Evolutionary conservation across 1,140 invertebrate genomes (phyloP).

Genomic region (Yoshiicerus persimilis): DNA sequence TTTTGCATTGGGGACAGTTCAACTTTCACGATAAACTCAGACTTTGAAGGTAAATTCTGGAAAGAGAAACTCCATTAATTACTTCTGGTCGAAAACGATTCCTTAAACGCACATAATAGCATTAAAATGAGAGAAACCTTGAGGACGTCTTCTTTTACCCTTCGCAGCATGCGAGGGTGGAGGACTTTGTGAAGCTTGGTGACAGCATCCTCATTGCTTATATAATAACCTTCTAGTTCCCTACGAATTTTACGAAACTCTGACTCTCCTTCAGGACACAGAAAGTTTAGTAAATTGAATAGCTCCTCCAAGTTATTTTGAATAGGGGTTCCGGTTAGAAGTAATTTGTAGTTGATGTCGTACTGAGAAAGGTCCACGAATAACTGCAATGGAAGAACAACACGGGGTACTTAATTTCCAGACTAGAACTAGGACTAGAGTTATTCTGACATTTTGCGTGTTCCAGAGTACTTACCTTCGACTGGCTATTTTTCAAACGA

Average conservation of each 20-base stretch:
- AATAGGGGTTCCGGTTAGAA: conserved; percentile 96
- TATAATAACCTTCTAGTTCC: conserved; percentile 87
- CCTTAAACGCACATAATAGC: background rate
- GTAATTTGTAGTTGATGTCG: conserved; percentile 92
- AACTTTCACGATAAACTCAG: conserved; percentile 98
- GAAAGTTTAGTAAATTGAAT: conserved; percentile 98
- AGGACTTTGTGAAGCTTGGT: conserved; percentile 97
- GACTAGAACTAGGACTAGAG: too few relatives aligned
- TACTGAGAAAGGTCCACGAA: conserved; percentile 92
- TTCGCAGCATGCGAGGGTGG: conserved; percentile 97
- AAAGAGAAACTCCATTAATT: background rate
- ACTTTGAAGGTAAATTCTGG: conserved; percentile 85
- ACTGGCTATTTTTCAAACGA: conserved; percentile 97
- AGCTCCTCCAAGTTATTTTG: conserved; percentile 99
- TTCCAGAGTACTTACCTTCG: conserved; percentile 66
- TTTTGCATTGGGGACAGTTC: conserved; percentile 98
- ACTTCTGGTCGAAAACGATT: too few relatives aligned
- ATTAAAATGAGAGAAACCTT: conserved; percentile 63
- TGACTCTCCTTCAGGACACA: conserved; percentile 91
- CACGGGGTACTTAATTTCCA: too few relatives aligned
- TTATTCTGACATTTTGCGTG: too few relatives aligned
- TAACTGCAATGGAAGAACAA: conserved; percentile 65
- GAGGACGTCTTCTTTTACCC: conserved; percentile 96
- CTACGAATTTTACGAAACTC: conserved; percentile 93
- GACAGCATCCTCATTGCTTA: conserved; percentile 99